phyloP scores from a whole-genome alignment of 2,888 invertebrate species.

The Synergus laeviventris region DNA sequence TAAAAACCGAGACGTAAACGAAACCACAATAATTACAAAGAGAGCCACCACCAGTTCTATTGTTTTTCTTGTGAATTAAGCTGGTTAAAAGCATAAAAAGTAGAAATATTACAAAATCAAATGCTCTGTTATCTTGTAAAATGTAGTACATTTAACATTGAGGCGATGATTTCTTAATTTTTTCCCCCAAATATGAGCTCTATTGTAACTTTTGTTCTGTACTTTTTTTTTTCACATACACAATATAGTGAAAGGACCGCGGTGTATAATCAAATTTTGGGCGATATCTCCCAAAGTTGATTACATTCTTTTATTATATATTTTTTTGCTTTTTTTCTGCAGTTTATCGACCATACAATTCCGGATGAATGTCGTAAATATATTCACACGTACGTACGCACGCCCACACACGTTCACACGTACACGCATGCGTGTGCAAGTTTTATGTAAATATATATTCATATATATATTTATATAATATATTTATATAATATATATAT shows the following conservation, averaged over 20 bases:
- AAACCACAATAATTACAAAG: conserved; percentile 31
- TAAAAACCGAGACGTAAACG: background rate
- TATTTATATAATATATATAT: conserved; percentile 49
- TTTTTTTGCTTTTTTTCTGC: conserved; percentile 45
- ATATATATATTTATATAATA: conserved; percentile 45
- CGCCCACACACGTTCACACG: conserved; percentile 49
- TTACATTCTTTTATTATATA: conserved; percentile 50
- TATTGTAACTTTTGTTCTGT: conserved; percentile 59
- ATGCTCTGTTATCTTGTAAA: conserved; percentile 66
- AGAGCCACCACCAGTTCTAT: conserved; percentile 37
- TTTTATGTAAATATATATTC: conserved; percentile 50
- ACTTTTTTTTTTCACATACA: conserved; percentile 48
- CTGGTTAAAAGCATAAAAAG: conserved; percentile 62
- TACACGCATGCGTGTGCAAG: conserved; percentile 47
- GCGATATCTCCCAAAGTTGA: conserved; percentile 33
- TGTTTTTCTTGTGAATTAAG: conserved; percentile 50
- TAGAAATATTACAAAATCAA: conserved; percentile 65
- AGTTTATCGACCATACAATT: conserved; percentile 56
- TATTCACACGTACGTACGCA: conserved; percentile 55
- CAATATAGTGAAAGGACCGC: conserved; percentile 25
- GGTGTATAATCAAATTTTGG: conserved; percentile 46
- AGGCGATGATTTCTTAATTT: conserved; percentile 58
- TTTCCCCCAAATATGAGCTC: conserved; percentile 57
- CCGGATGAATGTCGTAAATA: conserved; percentile 57
- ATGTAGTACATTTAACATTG: conserved; percentile 67